Evolutionary conservation across 2,888 invertebrate species (phyloP), one percentile per base, ranked within the genome.

Genomic region (Xestobium rufovillosum): DNA sequence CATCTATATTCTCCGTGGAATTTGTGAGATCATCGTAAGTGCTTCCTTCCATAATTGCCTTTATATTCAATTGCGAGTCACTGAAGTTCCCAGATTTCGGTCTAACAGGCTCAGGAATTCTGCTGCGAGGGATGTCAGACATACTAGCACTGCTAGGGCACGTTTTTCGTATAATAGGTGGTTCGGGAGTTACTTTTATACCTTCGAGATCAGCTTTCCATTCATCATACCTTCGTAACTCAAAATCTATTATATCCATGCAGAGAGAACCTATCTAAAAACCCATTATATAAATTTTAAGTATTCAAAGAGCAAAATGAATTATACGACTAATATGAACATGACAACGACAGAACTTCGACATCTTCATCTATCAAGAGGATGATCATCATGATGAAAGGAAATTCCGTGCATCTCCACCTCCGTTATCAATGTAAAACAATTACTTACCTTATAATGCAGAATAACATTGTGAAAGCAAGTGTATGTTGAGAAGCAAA

Each of bases 161-260:
- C 8, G 57, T 50, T 42, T 60, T 63, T 39, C 54, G 49, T 8
- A 58, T 52, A 13, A 58, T 66, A 11, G 63, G 68, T 57, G 63
- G 51, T 13, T 53, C 62, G 1, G 66, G 66, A 29, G 66, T 65
- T 46, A 61, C 60, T 45, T 67, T 66, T 43, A 72, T 68, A 34
- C 73, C 71, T 47, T 80, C 79, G 53, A 80, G 64, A 48, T 82
- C 80, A 33, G 80, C 81, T 57, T 82, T 83, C 94, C 95, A 95
- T 51, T 89, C 83, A 53, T 92, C 91, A 68, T 91, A 92, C 45
- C 96, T 78, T 52, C 85, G 82, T 34, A 97, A 70, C 66, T 98
- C 97, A 68, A 86, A 89, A 59, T 96, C 95, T 46, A 97, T 81
- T 35, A 97, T 86, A 65, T 91, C 91, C 85, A 98, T 90, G 59